phyloP scores from a whole-genome alignment of 2,113 vertebrate genomes.

The Rhynchopsitta pachyrhyncha region DNA sequence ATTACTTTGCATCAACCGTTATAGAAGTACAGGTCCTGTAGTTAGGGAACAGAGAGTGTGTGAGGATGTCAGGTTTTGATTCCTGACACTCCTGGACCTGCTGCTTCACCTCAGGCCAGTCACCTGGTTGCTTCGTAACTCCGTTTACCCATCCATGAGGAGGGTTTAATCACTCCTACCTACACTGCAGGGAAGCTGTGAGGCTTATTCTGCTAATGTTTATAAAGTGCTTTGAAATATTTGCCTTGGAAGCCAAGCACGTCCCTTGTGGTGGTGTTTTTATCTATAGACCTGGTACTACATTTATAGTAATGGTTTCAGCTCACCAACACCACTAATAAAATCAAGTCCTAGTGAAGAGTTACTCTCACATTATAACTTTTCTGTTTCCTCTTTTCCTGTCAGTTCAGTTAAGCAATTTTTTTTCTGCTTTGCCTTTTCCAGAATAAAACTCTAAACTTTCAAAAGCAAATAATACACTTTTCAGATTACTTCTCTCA shows the following conservation, averaged over 20 bases:
- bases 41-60: not conserved
- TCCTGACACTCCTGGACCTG: not conserved
- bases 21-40: not conserved
- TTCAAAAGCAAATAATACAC: not conserved
- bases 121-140: not conserved
- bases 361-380: not conserved
- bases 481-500: not conserved
- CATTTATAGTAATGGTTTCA: not conserved
- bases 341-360: not conserved
- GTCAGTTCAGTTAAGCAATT: not conserved
- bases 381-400: not conserved
- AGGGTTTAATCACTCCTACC: not conserved
- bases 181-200: not conserved
- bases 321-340: not conserved
- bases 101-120: not conserved
- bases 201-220: not conserved
- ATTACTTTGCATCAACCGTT: fast-evolving
- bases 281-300: not conserved
- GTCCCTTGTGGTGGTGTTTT: not conserved
- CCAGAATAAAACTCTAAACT: not conserved
- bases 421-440: not conserved
- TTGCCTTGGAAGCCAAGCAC: not conserved
- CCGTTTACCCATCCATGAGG: not conserved
- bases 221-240: not conserved
- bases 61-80: not conserved